A percentile compares a stretch with the other conserved stretches of the same genome.
Conservation (phyloP, 2,888 invertebrate species). For the Nezara viridula region DNA sequence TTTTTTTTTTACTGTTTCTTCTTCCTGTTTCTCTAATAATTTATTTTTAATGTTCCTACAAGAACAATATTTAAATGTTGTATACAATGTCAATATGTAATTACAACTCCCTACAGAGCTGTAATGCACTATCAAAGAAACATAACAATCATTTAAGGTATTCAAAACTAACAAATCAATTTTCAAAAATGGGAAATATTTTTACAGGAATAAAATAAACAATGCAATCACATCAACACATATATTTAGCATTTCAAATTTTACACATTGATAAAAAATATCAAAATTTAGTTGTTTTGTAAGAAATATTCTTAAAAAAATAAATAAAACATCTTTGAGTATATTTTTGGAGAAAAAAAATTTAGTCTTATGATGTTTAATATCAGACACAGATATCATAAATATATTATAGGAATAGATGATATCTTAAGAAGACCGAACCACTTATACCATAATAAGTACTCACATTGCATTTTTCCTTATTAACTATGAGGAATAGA, state of each 20-base stretch:
- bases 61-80: not conserved
- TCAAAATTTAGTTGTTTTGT: not conserved
- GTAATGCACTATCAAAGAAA: not conserved
- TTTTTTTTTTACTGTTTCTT: too few relatives aligned
- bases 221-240: not conserved
- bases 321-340: constrained; percentile 8
- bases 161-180: not conserved
- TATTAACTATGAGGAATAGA: not conserved
- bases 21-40: not conserved
- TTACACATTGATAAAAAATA: constrained; percentile 26
- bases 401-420: not conserved
- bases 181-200: constrained; percentile 8
- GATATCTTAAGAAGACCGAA: not conserved
- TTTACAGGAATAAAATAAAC: constrained; percentile 15
- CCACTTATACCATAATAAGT: not conserved
- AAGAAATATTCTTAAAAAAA: constrained; percentile 27
- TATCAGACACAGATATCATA: not conserved
- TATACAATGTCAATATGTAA: not conserved
- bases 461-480: not conserved
- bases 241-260: constrained; percentile 15
- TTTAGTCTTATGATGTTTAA: not conserved
- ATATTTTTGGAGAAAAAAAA: constrained; percentile 15
- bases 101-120: not conserved
- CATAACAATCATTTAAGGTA: not conserved
- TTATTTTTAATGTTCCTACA: not conserved